A percentile compares a stretch with the other conserved stretches of the same genome.
phyloP scores from a whole-genome alignment of 2,113 vertebrate genomes.

The Gnathonemus longibarbis region DNA sequence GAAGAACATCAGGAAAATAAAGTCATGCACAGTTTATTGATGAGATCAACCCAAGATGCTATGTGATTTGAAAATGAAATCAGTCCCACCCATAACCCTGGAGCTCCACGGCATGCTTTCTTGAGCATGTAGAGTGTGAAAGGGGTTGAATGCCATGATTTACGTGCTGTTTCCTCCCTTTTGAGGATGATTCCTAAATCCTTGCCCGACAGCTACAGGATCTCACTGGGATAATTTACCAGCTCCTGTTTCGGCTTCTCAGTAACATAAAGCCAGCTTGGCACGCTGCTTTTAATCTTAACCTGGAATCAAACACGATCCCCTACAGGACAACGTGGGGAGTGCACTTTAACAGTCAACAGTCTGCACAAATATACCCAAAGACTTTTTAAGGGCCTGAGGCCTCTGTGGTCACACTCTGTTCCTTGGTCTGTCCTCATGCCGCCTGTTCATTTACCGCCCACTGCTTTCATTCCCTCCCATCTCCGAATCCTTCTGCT shows the following conservation, averaged over 20 bases:
- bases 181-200: neutral
- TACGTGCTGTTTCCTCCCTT: neutral
- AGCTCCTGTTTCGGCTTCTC: neutral
- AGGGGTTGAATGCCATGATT: neutral
- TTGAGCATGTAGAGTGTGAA: neutral
- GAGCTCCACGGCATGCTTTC: neutral
- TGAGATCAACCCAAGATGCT: neutral
- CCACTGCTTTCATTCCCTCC: neutral
- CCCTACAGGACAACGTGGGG: neutral
- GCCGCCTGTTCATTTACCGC: neutral
- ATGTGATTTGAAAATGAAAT: constrained; percentile 5
- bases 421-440: neutral
- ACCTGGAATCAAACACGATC: neutral
- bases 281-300: neutral
- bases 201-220: neutral
- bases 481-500: neutral
- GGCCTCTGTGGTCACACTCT: neutral
- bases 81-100: neutral
- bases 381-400: neutral
- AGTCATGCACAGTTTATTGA: neutral
- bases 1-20: neutral
- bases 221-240: neutral
- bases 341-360: neutral
- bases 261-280: neutral
- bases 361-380: neutral